Evolutionary conservation across 2,797 vertebrate genomes (phyloP), one percentile per base, ranked within the genome.

Genomic region (Hydrolagus colliei): DNA sequence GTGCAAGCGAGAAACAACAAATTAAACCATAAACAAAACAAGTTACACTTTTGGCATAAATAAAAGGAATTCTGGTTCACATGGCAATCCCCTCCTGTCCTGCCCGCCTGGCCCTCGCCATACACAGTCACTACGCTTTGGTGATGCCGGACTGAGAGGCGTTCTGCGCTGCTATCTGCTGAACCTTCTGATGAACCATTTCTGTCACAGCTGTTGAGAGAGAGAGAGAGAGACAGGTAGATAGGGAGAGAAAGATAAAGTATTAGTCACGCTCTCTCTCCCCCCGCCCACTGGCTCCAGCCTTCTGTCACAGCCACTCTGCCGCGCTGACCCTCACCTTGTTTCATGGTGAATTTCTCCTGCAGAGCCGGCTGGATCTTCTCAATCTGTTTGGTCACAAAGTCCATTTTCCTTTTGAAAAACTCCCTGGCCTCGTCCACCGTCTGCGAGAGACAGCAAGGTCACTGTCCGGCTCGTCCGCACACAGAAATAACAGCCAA

Each of bases 301-400:
- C 13, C 13, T 14, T 18, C 1, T 18, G 13, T 18, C 6, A 16
- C 75, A 7, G 7, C 75, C 35, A 16, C 0, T 7, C 10, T 1
- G 14, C 35, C 16, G 14, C 7, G 1, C 27, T 27, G 85, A 68
- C 14, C 8, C 88, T 91, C 75, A 97, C 97, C 96, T 94, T 98
- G 97, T 88, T 97, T 98, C 97, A 98, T 96, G 63, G 91, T 91
- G 2, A 97, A 96, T 86, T 98, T 99, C 90, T 98, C 97, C 87
- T 98, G 97, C 75, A 98, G 93, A 1, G 96, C 95, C 1, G 96
- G 97, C 84, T 98, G 97, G 90, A 98, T 96, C 89, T 98, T 98
- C 90, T 99, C 97, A 89, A 98, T 98, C 89, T 99, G 97, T 89
- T 97, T 98, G 9, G 96, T 97, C 68, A 98, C 94, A 87, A 98